These are phyloP conservation scores for Vulpes lagopus DNA, from an alignment of 2,113 vertebrate species.

Conservation along the genomic window DNA sequence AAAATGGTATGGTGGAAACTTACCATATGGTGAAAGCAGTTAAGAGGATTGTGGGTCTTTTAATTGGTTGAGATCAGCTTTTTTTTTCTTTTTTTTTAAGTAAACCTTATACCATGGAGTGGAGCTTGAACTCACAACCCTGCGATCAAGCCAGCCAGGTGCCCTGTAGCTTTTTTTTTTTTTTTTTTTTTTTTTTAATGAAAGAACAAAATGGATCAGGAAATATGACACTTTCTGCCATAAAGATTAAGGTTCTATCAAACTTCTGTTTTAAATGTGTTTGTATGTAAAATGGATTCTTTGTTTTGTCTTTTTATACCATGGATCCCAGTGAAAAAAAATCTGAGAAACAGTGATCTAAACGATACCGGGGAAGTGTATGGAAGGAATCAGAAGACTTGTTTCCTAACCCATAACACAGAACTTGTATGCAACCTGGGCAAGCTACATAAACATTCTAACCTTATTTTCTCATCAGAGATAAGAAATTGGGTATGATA, in stretches of 20 bases:
- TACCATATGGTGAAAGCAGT: neutral
- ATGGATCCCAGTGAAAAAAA: neutral
- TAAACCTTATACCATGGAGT: neutral
- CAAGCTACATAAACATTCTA: neutral
- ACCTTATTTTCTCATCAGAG: neutral
- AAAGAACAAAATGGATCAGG: neutral
- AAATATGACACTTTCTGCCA: neutral
- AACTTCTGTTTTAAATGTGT: constrained; percentile 29
- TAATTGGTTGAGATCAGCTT: neutral
- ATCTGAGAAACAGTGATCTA: neutral
- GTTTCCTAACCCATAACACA: neutral
- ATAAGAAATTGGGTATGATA: neutral
- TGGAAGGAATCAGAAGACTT: neutral
- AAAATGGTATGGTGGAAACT: neutral
- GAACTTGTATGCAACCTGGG: neutral
- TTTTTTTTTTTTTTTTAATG: neutral
- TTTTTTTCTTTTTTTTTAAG: neutral
- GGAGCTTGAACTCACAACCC: neutral
- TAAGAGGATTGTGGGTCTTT: neutral
- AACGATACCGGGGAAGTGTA: neutral
- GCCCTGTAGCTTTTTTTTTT: neutral
- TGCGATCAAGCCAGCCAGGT: neutral
- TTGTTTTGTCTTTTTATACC: neutral
- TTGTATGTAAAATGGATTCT: neutral
- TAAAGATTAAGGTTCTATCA: constrained; percentile 1